Conservation (phyloP, 2,888 invertebrate species). For the Lypha dubia region DNA sequence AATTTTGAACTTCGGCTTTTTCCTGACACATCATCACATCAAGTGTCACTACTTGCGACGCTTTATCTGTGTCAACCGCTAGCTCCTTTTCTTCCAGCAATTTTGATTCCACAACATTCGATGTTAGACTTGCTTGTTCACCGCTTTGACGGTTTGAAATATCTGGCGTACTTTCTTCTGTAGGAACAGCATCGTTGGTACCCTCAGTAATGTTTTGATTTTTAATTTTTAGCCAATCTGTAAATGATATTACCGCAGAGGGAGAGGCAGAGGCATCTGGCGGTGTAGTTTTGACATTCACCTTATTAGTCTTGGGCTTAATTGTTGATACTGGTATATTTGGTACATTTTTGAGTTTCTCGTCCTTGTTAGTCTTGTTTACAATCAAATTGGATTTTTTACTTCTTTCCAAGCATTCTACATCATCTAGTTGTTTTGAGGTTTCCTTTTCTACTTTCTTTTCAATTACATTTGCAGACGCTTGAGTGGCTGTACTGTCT, state of each 20-base stretch:
- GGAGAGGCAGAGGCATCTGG: constrained; percentile 43
- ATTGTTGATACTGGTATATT: neutral
- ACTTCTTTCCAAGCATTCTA: neutral
- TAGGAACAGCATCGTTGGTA: neutral
- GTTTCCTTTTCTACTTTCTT: neutral
- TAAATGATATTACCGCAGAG: constrained; percentile 66
- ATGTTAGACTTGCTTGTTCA: neutral
- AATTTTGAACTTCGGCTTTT: neutral
- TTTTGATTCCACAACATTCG: neutral
- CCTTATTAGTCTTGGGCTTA: constrained; percentile 5
- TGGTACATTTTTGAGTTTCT: neutral
- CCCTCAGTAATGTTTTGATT: constrained; percentile 1
- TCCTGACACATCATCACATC: neutral
- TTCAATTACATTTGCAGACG: constrained; percentile 9
- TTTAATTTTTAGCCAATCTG: constrained; percentile 70
- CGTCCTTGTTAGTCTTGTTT: neutral
- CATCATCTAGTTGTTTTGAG: neutral
- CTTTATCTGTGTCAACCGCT: neutral
- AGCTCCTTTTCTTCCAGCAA: neutral
- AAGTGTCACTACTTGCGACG: neutral
- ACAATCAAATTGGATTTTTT: no score
- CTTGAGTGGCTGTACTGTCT: neutral
- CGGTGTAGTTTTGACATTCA: constrained; percentile 25
- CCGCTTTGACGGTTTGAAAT: constrained; percentile 3
- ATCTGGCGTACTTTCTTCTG: constrained; percentile 1